These are phyloP conservation scores for Ianthella basta DNA, from an alignment of 37 sponge, comb jelly and placozoan genomes.

Conservation along the genomic window DNA sequence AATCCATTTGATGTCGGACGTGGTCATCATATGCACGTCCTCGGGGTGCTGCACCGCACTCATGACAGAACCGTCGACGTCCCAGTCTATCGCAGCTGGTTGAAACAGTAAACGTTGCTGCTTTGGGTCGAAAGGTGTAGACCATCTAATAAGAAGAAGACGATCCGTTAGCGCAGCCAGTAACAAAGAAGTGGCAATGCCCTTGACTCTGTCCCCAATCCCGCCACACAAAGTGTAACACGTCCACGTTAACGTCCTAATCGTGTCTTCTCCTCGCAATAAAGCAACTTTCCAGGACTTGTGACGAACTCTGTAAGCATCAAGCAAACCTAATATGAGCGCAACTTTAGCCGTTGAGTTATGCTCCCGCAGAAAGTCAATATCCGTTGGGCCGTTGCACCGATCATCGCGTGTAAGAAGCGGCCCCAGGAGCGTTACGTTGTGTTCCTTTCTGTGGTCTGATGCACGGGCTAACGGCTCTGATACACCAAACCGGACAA, in stretches of 20 bases:
- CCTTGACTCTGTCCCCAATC: constrained; percentile 40
- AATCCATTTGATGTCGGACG: not conserved
- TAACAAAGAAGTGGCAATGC: constrained; percentile 19
- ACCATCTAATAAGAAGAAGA: constrained; percentile 39
- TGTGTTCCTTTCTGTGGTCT: no score
- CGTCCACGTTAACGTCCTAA: constrained; percentile 46
- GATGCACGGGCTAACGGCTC: no score
- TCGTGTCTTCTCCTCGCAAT: no score
- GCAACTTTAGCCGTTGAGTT: no score
- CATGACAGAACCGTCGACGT: not conserved
- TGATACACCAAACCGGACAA: no score
- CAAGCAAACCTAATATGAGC: no score
- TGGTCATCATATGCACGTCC: not conserved
- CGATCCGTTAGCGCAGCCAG: constrained; percentile 37
- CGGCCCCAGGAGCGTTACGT: no score
- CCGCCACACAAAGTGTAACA: constrained; percentile 40
- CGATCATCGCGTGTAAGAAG: no score
- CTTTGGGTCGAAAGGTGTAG: not conserved
- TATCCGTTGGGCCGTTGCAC: no score
- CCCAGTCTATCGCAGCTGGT: constrained; percentile 4
- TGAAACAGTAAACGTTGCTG: not conserved
- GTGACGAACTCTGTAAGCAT: no score
- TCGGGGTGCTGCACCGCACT: not conserved
- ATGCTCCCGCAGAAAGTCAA: no score
- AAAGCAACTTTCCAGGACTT: no score